Evolutionary conservation across 2,797 vertebrate species (phyloP).

Genomic region (Buceros bicornis): DNA sequence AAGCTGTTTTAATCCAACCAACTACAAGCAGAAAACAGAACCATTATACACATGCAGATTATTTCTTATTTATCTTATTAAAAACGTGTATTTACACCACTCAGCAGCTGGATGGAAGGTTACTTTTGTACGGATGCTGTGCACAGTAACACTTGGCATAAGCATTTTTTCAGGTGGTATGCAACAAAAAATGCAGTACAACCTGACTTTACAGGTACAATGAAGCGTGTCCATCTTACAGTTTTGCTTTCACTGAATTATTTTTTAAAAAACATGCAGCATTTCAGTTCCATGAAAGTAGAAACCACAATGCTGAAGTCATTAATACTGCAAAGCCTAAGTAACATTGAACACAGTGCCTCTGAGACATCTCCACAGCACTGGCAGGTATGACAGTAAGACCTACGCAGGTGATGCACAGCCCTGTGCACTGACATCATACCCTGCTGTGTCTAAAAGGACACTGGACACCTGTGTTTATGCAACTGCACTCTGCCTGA

Average conservation of each 20-base stretch:
- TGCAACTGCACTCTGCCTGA: neutral
- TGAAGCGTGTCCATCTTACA: neutral
- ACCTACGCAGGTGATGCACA: neutral
- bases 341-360: neutral
- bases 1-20: neutral
- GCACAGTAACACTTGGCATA: neutral
- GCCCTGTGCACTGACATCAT: neutral
- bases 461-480: neutral
- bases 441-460: neutral
- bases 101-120: constrained; percentile 26
- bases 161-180: neutral
- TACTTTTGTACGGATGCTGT: neutral
- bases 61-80: neutral
- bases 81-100: constrained; percentile 8
- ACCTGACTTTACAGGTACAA: neutral
- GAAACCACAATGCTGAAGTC: neutral
- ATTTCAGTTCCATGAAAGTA: neutral
- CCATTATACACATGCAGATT: neutral
- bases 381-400: neutral
- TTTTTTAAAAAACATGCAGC: neutral
- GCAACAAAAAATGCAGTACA: neutral
- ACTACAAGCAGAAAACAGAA: neutral
- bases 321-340: neutral
- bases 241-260: neutral
- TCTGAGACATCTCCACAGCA: rapidly evolving